phyloP scores from a whole-genome alignment of 2,888 invertebrate species.

The Lochmaea capreae region DNA sequence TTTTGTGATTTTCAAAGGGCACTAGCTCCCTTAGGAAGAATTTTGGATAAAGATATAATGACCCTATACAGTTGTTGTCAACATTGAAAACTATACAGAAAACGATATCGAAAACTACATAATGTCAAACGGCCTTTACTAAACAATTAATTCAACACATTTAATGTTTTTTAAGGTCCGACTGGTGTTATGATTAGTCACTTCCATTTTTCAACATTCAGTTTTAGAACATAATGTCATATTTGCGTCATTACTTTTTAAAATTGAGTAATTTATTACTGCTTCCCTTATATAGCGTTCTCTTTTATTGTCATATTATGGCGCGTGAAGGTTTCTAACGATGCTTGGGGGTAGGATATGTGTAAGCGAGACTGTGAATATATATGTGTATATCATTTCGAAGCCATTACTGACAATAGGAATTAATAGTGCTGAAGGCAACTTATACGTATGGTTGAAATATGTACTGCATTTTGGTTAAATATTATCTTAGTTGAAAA shows the following conservation, averaged over 20 bases:
- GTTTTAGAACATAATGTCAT: conserved; percentile 40
- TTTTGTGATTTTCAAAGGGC: too few species aligned
- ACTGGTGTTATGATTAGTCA: background rate
- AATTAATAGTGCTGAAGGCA: conserved; percentile 47
- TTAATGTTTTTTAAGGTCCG: background rate
- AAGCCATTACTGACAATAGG: conserved; percentile 44
- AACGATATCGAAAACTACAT: too few species aligned
- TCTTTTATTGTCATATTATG: conserved; percentile 45
- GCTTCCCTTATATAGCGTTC: conserved; percentile 34
- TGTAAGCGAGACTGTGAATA: conserved; percentile 20
- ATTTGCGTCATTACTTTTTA: conserved; percentile 47
- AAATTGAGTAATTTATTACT: conserved; percentile 48
- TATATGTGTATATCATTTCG: conserved; percentile 43
- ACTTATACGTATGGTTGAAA: conserved; percentile 24
- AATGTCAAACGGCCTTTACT: too few species aligned
- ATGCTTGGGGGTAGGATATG: conserved; percentile 39
- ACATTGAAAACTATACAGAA: too few species aligned
- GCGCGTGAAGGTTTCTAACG: conserved; percentile 42
- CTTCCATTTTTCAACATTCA: conserved; percentile 12
- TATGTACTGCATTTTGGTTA: background rate
- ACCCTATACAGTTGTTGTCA: too few species aligned
- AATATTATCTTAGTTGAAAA: background rate
- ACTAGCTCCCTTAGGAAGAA: too few species aligned
- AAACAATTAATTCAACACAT: background rate
- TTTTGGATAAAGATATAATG: too few species aligned